A percentile compares a stretch with the other conserved stretches of the same genome.
These are phyloP conservation scores for Synergus japonicus DNA, from an alignment of 2,888 invertebrate genomes.

Conservation along the genomic window DNA sequence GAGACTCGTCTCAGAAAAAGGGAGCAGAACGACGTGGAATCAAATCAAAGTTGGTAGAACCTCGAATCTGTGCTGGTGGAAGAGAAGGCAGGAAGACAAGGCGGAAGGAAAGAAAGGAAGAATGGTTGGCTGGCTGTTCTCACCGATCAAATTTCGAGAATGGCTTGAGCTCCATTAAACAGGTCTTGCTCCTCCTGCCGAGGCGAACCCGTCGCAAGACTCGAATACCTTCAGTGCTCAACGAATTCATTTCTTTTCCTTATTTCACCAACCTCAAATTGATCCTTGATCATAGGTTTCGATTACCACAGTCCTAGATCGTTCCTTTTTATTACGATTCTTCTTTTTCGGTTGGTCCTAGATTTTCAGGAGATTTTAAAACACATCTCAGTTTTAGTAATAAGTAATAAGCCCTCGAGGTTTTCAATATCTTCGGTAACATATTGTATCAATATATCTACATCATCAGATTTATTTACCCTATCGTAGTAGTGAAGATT, in stretches of 20 bases:
- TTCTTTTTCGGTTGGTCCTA: background rate
- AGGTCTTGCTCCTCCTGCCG: constrained; percentile 46
- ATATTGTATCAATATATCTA: too few species aligned
- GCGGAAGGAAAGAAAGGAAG: constrained; percentile 55
- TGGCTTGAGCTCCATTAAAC: constrained; percentile 71
- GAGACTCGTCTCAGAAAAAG: constrained; percentile 54
- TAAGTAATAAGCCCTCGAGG: too few species aligned
- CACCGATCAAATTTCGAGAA: constrained; percentile 72
- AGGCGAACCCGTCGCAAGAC: constrained; percentile 14
- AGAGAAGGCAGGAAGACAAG: constrained; percentile 51
- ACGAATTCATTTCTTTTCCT: constrained; percentile 10
- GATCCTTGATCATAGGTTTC: constrained; percentile 4
- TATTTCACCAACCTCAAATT: background rate
- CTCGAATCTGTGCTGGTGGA: constrained; percentile 62
- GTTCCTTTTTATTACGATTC: background rate
- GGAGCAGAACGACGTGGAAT: constrained; percentile 59
- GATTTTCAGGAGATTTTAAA: background rate
- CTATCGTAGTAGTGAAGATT: too few species aligned
- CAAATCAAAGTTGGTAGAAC: constrained; percentile 72
- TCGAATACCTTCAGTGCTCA: constrained; percentile 22
- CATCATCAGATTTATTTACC: too few species aligned
- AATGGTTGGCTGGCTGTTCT: constrained; percentile 67
- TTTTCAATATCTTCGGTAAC: too few species aligned
- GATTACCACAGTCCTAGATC: background rate
- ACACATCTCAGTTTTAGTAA: too few species aligned